Base-by-base conservation (phyloP, 2,113 vertebrate species). In the Carassius gibelio region DNA sequence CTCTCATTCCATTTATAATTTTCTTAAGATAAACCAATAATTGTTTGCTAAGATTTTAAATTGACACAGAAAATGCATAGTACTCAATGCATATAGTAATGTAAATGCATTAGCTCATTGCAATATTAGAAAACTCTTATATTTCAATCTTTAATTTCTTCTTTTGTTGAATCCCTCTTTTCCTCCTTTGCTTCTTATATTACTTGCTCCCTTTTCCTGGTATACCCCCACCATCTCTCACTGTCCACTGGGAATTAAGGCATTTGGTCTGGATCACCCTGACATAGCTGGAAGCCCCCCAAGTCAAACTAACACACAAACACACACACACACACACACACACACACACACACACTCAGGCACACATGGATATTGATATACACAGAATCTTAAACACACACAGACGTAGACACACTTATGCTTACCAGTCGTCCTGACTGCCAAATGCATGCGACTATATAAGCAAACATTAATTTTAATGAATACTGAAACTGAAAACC, bases 221-320 rank as follows among this genome's bases (percentile, higher is more conserved):
- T 82, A 85, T 87, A 85, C 74, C 87, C 90, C 85, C 82, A 57
- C 85, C 86, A 87, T 90, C 85, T 89, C 91, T 90, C 89, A 92
- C 88, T 90, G 92, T 93, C 94, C 91, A 87, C 89, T 93, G 94
- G 94, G 94, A 94, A 91, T 95, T 93, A 83, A 95, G 92, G 94
- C 94, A 94, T 95, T 95, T 94, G 94, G 94, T 93, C 90, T 91
- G 81, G 92, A 92, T 94, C 94, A 94, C 91, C 92, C 92, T 95
- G 94, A 95, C 94, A 95, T 93, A 95, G 94, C 95, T 95, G 95
- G 94, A 95, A 91, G 91, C 89, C 90, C 90, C 91, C 94, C 94
- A 95, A 95, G 92, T 93, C 93, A 95, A 95, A 93, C 93, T 88
- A 76, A 81, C 89, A 87, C 88, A 85, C 86, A 88, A 88, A 89